Conservation (phyloP, 2,888 invertebrate species). For the Salpingus planirostris region DNA sequence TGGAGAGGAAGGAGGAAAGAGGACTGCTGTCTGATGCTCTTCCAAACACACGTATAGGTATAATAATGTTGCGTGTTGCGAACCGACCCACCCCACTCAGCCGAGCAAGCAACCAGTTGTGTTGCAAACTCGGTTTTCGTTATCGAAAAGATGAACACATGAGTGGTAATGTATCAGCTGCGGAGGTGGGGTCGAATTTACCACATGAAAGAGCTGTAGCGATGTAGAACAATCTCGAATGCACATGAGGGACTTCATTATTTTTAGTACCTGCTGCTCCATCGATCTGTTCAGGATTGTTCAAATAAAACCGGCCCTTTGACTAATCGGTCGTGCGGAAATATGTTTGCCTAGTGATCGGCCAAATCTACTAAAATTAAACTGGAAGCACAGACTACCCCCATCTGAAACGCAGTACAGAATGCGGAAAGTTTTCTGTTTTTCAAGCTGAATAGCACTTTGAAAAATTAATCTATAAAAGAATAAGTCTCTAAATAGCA, state of each 20-base stretch:
- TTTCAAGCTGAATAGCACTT: too few relatives aligned
- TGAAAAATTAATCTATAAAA: too few relatives aligned
- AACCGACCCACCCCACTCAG: constrained; percentile 1
- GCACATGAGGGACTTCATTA: constrained; percentile 13
- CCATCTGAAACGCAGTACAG: too few relatives aligned
- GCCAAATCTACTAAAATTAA: too few relatives aligned
- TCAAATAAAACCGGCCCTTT: constrained; percentile 11
- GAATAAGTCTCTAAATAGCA: too few relatives aligned
- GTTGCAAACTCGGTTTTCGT: constrained; percentile 4
- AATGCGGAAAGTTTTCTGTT: too few relatives aligned
- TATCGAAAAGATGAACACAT: constrained; percentile 16
- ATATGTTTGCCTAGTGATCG: too few relatives aligned
- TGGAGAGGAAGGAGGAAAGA: too few relatives aligned
- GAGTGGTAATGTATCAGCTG: constrained; percentile 13
- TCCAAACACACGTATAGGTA: too few relatives aligned
- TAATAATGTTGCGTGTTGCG: too few relatives aligned
- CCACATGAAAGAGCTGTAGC: constrained; percentile 11
- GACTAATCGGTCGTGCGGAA: constrained; percentile 6
- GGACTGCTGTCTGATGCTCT: too few relatives aligned
- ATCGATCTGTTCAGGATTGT: constrained; percentile 7
- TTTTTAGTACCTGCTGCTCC: constrained; percentile 12
- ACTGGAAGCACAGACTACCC: too few relatives aligned
- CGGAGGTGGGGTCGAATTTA: constrained; percentile 8
- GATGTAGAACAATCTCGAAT: constrained; percentile 15
- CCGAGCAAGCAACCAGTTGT: constrained; percentile 3